phyloP scores from a whole-genome alignment of 1,140 invertebrate species.

The Drosophila elegans region DNA sequence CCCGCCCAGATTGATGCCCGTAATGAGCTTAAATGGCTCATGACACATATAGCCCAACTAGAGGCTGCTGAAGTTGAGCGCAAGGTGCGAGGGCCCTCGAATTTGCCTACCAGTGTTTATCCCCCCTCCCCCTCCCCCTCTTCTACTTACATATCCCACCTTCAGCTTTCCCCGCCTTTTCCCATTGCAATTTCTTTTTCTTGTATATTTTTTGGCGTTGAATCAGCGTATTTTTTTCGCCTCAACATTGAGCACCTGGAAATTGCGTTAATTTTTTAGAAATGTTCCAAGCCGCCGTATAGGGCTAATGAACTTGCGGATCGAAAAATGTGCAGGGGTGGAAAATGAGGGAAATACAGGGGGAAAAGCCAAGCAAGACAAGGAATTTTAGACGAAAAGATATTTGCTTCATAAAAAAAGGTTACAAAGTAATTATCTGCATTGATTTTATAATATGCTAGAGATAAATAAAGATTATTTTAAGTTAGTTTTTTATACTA shows the following conservation, averaged over 20 bases:
- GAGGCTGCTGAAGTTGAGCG: constrained; percentile 20
- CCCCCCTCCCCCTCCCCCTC: background rate
- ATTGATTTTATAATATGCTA: too few species aligned
- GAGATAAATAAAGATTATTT: too few species aligned
- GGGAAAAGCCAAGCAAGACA: background rate
- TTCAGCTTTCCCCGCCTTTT: too few species aligned
- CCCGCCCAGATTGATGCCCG: constrained; percentile 76
- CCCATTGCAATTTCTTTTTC: constrained; percentile 4
- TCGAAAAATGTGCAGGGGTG: too few species aligned
- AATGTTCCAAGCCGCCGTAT: background rate
- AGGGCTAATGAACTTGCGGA: constrained; percentile 14
- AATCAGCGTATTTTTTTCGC: constrained; percentile 10
- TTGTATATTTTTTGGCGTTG: constrained; percentile 12
- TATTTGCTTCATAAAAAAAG: too few species aligned
- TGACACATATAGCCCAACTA: constrained; percentile 72
- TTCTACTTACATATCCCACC: background rate
- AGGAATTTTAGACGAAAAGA: too few species aligned
- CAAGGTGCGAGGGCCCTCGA: constrained; percentile 30
- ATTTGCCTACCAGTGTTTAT: constrained; percentile 24
- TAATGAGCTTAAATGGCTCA: constrained; percentile 84
- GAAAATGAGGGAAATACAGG: background rate
- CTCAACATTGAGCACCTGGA: background rate
- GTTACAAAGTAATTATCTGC: too few species aligned
- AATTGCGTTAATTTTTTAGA: constrained; percentile 9
- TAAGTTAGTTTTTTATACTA: too few species aligned